phyloP scores from a whole-genome alignment of 2,797 vertebrate genomes.

The Intellagama lesueurii region DNA sequence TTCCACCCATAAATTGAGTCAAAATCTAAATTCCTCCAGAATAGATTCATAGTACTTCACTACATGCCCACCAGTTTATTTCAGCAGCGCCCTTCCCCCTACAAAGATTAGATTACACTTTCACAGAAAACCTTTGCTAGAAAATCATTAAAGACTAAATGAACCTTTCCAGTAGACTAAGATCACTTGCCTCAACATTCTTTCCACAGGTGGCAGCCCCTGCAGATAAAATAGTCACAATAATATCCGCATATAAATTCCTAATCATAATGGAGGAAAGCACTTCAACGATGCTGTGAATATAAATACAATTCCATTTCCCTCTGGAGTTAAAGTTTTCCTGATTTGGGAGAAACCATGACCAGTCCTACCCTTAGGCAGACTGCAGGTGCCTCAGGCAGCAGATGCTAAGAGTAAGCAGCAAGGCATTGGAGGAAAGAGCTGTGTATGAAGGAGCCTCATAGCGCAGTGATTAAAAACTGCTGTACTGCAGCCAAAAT shows the following conservation, averaged over 20 bases:
- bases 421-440: too few relatives aligned
- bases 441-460: too few relatives aligned
- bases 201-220: conserved; percentile 63
- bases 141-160: conserved; percentile 75
- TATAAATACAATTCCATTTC: not conserved
- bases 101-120: conserved; percentile 47
- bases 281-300: conserved; percentile 42
- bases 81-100: conserved; percentile 76
- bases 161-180: conserved; percentile 72
- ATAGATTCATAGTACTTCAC: conserved; percentile 62
- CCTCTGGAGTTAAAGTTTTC: not conserved
- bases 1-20: conserved; percentile 46
- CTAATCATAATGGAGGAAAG: conserved; percentile 39
- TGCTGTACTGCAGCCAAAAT: too few relatives aligned
- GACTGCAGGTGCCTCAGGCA: not conserved
- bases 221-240: conserved; percentile 69
- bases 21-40: conserved; percentile 49
- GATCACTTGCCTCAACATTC: conserved; percentile 70
- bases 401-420: not conserved
- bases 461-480: too few relatives aligned
- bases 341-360: not conserved
- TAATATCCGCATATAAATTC: conserved; percentile 30
- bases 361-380: not conserved
- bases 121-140: conserved; percentile 60
- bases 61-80: conserved; percentile 70